These are phyloP conservation scores for Melanotaenia parkinsoni DNA, from an alignment of 2,797 vertebrate genomes.

Conservation along the genomic window DNA sequence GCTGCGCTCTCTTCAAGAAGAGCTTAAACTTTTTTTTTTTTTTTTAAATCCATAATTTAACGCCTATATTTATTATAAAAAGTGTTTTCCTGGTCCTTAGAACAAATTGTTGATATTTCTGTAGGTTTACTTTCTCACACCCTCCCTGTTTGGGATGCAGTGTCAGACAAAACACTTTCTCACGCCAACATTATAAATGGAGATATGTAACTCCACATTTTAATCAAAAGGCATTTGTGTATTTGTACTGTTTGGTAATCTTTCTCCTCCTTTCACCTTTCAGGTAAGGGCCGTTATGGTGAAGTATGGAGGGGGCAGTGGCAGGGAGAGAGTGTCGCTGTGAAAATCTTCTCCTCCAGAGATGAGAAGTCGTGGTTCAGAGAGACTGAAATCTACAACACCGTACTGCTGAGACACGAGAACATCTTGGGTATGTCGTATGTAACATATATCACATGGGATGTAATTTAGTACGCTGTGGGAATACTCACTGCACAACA, in stretches of 20 bases:
- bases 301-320: constrained; percentile 98
- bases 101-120: background rate
- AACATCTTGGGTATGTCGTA: constrained; percentile 91
- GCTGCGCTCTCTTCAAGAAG: too few relatives aligned
- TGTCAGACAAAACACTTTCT: background rate
- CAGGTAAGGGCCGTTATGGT: constrained; percentile 97
- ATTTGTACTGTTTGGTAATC: background rate
- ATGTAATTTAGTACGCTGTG: background rate
- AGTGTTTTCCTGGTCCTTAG: background rate
- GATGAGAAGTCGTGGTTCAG: constrained; percentile 99
- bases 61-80: too few relatives aligned
- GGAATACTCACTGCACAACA: background rate
- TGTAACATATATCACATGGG: background rate
- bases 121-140: background rate
- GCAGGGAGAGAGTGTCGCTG: constrained; percentile 97
- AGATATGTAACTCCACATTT: background rate
- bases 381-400: constrained; percentile 99
- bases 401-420: constrained; percentile 95
- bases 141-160: background rate
- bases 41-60: too few relatives aligned
- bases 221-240: background rate
- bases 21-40: too few relatives aligned
- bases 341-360: constrained; percentile 98
- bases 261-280: background rate
- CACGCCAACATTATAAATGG: background rate